These are phyloP conservation scores for Apis cerana DNA, from an alignment of 1,140 invertebrate genomes.

Conservation along the genomic window DNA sequence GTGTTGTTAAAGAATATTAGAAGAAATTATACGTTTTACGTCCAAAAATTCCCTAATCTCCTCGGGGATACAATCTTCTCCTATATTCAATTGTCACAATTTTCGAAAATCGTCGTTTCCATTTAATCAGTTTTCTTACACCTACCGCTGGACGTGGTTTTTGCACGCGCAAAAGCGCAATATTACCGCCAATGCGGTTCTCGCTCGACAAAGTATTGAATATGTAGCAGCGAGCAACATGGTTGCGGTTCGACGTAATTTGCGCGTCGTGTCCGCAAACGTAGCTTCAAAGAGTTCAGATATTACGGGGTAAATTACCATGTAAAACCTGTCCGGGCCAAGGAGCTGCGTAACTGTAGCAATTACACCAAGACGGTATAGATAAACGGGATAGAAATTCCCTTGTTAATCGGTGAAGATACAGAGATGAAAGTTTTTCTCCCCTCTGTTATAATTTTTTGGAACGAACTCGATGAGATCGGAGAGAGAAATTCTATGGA, in stretches of 20 bases:
- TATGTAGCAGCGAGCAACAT: background rate
- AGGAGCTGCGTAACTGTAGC: background rate
- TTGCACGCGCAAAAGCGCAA: background rate
- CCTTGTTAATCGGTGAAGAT: background rate
- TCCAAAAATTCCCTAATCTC: too few relatives aligned
- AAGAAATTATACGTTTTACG: too few relatives aligned
- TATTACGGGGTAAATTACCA: conserved; percentile 27
- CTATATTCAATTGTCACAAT: too few relatives aligned
- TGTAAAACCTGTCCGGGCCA: background rate
- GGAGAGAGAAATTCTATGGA: background rate
- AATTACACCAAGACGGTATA: conserved; percentile 31
- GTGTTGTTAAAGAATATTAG: too few relatives aligned
- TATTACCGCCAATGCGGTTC: conserved; percentile 5
- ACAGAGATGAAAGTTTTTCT: conserved; percentile 9
- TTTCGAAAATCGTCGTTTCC: too few relatives aligned
- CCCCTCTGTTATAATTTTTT: too few relatives aligned
- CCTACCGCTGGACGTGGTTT: background rate
- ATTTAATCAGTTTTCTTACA: background rate
- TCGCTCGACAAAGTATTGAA: conserved; percentile 24
- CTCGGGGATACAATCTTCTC: too few relatives aligned
- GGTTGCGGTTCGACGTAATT: conserved; percentile 38
- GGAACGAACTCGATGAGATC: background rate
- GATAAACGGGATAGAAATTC: background rate
- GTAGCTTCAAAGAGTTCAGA: conserved; percentile 25
- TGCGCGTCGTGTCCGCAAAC: conserved; percentile 25